Evolutionary conservation across 1,140 invertebrate species (phyloP).

Genomic region (Drosophila melanogaster): DNA sequence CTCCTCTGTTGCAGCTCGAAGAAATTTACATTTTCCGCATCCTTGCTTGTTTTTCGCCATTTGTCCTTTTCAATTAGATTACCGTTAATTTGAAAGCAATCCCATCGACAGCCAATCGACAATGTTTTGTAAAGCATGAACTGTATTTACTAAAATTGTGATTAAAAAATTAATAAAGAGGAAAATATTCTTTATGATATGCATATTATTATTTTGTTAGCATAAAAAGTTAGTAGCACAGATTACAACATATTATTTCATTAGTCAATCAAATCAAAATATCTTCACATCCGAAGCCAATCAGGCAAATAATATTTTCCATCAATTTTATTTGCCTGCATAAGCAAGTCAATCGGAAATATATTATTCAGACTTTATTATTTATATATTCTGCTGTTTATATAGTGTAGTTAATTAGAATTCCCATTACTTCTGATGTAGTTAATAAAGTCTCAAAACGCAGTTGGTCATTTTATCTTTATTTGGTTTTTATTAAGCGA

Average conservation of each 20-base stretch:
- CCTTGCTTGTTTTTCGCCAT: slow-evolving; percentile 28
- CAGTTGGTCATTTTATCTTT: too few species aligned
- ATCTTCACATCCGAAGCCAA: not conserved
- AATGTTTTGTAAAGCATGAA: too few species aligned
- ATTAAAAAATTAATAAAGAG: not conserved
- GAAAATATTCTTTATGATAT: not conserved
- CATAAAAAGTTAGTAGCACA: too few species aligned
- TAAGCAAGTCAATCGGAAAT: not conserved
- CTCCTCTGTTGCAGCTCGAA: slow-evolving; percentile 3
- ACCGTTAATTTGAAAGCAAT: slow-evolving; percentile 55
- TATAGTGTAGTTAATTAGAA: too few species aligned
- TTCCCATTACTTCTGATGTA: too few species aligned
- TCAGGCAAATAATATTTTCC: not conserved
- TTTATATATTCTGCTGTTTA: slow-evolving; percentile 3
- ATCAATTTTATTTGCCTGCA: not conserved
- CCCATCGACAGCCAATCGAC: slow-evolving; percentile 26
- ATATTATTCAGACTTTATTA: not conserved
- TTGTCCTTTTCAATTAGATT: slow-evolving; percentile 62
- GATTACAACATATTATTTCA: too few species aligned
- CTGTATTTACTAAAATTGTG: not conserved
- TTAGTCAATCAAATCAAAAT: not conserved
- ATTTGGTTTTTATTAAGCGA: too few species aligned
- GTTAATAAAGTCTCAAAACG: too few species aligned
- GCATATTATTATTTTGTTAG: not conserved
- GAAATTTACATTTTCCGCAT: slow-evolving; percentile 20